Evolutionary conservation across 2,113 vertebrate species (phyloP), one percentile per base, ranked within the genome.

Genomic region (Rhadina sibilatrix): DNA sequence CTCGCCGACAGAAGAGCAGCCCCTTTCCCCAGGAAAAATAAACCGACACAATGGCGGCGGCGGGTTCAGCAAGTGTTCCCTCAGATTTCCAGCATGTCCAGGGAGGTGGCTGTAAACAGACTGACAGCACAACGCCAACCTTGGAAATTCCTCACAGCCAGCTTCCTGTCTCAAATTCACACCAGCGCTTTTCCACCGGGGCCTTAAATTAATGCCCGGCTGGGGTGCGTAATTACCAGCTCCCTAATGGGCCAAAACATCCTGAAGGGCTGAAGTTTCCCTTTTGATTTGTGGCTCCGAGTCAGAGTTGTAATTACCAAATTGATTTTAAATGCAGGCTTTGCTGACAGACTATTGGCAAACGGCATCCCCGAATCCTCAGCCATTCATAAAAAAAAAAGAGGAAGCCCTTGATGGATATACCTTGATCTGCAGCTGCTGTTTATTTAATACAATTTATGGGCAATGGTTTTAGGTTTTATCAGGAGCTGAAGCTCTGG

Each of bases 341-440:
- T 74, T 6, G 69, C 20, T 96, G 96, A 97, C 96, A 97, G 97
- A 71, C 84, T 83, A 92, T 94, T 97, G 97, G 97, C 97, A 96
- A 95, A 93, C 24, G 1, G 47, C 68, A 91, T 95, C 93, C 69
- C 72, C 0, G 89, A 84, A 76, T 74, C 95, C 93, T 97, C 91
- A 92, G 63, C 91, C 96, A 77, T 91, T 97, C 94, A 94, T 83
- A 90, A 94, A 83, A 78, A 81, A 60, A 65, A 61, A 75, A 44
- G 65, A 95, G 95, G 94, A 94, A 93, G 92, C 83, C 92, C 87
- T 93, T 94, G 95, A 96, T 96, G 97, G 81, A 95, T 96, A 87
- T 94, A 96, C 97, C 96, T 96, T 96, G 95, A 96, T 96, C 84
- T 96, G 94, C 96, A 97, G 96, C 96, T 97, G 97, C 95, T 97